Conservation (phyloP, 2,797 vertebrate genomes). For the Hylomyscus alleni region DNA sequence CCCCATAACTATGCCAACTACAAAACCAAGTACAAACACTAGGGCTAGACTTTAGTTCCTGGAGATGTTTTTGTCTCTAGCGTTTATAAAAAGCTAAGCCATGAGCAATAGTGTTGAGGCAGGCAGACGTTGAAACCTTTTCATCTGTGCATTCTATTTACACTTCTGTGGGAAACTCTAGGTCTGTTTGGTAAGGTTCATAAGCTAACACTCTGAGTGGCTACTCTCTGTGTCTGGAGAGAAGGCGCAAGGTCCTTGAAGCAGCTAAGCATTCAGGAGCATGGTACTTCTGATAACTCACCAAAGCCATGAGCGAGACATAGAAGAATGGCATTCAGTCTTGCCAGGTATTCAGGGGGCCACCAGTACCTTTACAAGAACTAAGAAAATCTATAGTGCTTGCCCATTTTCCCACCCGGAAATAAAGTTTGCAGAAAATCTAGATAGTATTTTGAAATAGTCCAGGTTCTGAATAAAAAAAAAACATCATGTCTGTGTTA, state of each 20-base stretch:
- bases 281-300: background rate
- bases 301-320: background rate
- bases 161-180: background rate
- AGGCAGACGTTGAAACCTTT: constrained; percentile 35
- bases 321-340: background rate
- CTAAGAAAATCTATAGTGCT: background rate
- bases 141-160: constrained; percentile 1
- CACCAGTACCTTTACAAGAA: background rate
- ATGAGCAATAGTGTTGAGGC: background rate
- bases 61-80: background rate
- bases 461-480: background rate
- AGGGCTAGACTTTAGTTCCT: background rate
- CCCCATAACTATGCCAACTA: constrained; percentile 25
- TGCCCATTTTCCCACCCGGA: background rate
- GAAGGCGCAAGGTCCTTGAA: constrained; percentile 33
- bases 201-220: background rate
- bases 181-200: constrained; percentile 15
- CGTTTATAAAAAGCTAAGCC: constrained; percentile 29
- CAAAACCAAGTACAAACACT: constrained; percentile 26
- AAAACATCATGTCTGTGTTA: background rate
- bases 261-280: background rate
- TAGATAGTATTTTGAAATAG: constrained; percentile 18
- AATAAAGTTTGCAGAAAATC: constrained; percentile 13
- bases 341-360: background rate
- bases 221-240: background rate